These are phyloP conservation scores for Varecia variegata DNA, from an alignment of 2,797 vertebrate species.

Conservation along the genomic window DNA sequence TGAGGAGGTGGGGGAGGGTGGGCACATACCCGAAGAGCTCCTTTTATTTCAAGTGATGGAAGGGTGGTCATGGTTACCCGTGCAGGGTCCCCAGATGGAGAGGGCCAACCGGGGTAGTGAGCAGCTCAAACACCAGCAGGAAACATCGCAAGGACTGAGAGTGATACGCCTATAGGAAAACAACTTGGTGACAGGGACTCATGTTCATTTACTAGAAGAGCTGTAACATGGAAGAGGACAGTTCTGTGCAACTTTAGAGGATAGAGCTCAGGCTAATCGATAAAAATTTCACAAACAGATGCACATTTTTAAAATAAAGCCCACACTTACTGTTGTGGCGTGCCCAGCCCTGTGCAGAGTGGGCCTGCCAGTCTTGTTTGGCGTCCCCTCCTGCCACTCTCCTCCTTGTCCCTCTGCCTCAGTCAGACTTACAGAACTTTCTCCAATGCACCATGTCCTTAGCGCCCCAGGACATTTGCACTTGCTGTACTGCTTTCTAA, in stretches of 20 bases:
- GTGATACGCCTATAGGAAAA: accelerated
- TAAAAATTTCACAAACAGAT: accelerated
- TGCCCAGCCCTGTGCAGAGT: accelerated
- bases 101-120: accelerated
- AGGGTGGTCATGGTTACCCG: accelerated
- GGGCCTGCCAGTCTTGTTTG: not conserved
- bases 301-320: not conserved
- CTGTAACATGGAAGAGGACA: accelerated
- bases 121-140: not conserved
- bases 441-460: accelerated
- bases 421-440: accelerated
- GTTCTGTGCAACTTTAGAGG: too few species aligned
- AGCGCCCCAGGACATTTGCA: not conserved
- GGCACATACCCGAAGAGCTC: accelerated
- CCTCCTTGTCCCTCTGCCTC: not conserved
- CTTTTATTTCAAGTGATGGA: accelerated
- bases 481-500: not conserved
- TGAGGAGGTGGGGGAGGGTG: accelerated
- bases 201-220: accelerated
- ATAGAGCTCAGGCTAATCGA: accelerated
- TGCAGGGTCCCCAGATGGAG: not conserved
- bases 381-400: accelerated
- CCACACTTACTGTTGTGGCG: accelerated
- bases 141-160: not conserved
- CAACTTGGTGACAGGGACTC: accelerated